Conservation (phyloP, 2,888 invertebrate species). For the Disparrhopalites patrizii region DNA sequence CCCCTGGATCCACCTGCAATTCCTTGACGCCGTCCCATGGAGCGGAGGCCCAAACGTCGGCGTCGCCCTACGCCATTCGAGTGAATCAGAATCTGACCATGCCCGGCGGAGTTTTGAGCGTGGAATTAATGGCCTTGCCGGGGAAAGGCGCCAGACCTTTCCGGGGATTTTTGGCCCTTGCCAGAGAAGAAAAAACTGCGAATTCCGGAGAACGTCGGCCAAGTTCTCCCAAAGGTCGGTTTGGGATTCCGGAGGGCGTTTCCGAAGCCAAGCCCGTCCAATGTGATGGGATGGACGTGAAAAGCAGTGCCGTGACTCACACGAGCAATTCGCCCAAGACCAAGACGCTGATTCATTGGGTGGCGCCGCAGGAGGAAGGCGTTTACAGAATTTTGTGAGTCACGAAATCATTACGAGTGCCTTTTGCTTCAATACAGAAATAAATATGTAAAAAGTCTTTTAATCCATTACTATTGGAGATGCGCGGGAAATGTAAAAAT, state of each 20-base stretch:
- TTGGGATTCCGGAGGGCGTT: neutral
- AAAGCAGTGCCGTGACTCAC: neutral
- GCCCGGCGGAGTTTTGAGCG: neutral
- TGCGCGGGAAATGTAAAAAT: too few relatives aligned
- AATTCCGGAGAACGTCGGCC: too few relatives aligned
- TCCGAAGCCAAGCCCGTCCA: neutral
- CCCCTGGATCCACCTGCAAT: conserved; percentile 29
- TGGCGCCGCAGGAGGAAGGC: neutral
- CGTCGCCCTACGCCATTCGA: conserved; percentile 25
- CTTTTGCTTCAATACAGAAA: too few relatives aligned
- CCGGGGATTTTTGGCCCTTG: too few relatives aligned
- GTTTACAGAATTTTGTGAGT: neutral
- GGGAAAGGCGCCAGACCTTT: too few relatives aligned
- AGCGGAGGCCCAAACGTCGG: conserved; percentile 19
- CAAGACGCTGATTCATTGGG: neutral
- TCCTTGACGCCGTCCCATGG: conserved; percentile 35
- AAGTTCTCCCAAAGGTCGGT: neutral
- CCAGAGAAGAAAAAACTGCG: too few relatives aligned
- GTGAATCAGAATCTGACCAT: conserved; percentile 14
- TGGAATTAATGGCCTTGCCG: too few relatives aligned
- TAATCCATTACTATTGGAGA: too few relatives aligned
- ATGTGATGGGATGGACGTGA: neutral
- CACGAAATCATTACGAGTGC: too few relatives aligned
- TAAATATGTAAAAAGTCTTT: too few relatives aligned
- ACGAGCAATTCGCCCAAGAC: neutral